Base-by-base conservation (phyloP, 2,797 vertebrate species). In the Clamator glandarius region DNA sequence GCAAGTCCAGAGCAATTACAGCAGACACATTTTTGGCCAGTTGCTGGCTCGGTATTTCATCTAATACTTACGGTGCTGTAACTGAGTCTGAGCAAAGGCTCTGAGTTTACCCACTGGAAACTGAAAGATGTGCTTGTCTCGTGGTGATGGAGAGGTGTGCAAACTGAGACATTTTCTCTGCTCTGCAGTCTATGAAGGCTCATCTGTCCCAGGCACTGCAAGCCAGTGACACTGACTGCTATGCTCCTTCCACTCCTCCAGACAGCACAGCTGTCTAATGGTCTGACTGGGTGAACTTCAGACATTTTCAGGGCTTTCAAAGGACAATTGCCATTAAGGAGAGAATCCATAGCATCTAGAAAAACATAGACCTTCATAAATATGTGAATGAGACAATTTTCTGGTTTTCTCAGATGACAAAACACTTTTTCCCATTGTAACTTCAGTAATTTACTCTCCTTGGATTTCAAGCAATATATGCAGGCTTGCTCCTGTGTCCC, bases 1-100 rank as follows among this genome's bases (percentile, higher is more conserved):
- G 25, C 16, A 84, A 26, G 39, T 39, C 8, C 35, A 62, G 46
- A n/a, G 25, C 16, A 84, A 26, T 24, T 16, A 44, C 35, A 29
- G 5, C 0, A 0, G 57, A 42, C 46, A 91, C 25, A 19, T 61
- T 67, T 79, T 46, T 0, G 0, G 26, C 21, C 54, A 48, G 12
- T 24, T 0, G 1, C 44, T 35, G 48, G 5, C 15, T 58, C 28
- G n/a, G 8, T 33, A 8, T 36, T 44, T 73, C 4, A 4, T 7
- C 54, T 54, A 48, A 11, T 51, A 23, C 17, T 4, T 23, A 25
- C 21, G 46, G 55, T n/a, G 28, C 12, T 31, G 33, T n/a, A 76
- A 12, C 11, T 10, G 15, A 15, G 29, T 19, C 21, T 39, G 63
- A 72, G 58, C 23, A 75, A 84, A 89, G 35, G 70, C 63, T 88